Percentiles rank a stretch among this genome's conserved stretches.
Evolutionary conservation across 2,797 vertebrate genomes (phyloP).

Genomic region (Pseudopleuronectes americanus): DNA sequence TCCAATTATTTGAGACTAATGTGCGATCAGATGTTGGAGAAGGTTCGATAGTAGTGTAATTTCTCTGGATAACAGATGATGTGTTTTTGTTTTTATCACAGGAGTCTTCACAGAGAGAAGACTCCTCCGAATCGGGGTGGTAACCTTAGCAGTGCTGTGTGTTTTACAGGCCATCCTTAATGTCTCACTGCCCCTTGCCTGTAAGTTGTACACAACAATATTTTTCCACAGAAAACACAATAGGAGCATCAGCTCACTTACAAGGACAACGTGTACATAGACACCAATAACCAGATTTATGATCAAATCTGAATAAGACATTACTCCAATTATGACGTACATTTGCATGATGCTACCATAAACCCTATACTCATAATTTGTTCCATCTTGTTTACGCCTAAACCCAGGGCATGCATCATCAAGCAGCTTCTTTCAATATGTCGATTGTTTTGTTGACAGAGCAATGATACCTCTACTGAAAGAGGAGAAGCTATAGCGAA

Average conservation of each 20-base stretch:
- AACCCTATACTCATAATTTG: no score
- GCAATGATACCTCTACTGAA: no score
- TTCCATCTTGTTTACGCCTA: no score
- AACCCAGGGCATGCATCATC: no score
- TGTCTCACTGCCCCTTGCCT: slow-evolving; percentile 44
- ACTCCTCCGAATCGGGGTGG: slow-evolving; percentile 36
- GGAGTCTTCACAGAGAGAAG: slow-evolving; percentile 36
- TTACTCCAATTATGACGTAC: no score
- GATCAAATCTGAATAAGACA: no score
- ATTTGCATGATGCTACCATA: no score
- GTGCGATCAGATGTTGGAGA: background rate
- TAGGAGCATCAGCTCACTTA: background rate
- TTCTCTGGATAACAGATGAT: background rate
- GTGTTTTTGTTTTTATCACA: background rate
- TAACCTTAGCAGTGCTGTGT: slow-evolving; percentile 51
- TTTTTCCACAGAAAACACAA: background rate
- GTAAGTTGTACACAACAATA: slow-evolving; percentile 48
- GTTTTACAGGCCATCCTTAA: slow-evolving; percentile 57
- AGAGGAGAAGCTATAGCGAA: no score
- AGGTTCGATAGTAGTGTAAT: background rate
- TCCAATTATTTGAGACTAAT: background rate
- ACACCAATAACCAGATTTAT: no score
- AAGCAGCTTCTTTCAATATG: no score
- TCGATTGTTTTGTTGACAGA: no score
- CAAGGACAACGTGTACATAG: background rate